phyloP scores from a whole-genome alignment of 2,888 invertebrate species.

The Temnothorax unifasciatus region DNA sequence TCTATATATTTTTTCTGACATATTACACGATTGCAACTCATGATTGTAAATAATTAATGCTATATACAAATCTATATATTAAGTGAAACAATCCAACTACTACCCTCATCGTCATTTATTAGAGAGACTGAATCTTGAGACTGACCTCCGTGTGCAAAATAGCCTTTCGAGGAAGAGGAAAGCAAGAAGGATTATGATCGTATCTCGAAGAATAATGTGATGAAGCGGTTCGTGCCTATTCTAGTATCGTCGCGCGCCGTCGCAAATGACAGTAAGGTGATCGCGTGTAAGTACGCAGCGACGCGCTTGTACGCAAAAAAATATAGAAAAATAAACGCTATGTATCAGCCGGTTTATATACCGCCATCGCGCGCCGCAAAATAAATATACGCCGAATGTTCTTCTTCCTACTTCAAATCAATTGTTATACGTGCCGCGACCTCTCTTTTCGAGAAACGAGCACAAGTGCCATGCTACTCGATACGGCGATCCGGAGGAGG shows the following conservation, averaged over 20 bases:
- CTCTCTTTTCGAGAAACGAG: background rate
- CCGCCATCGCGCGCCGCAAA: background rate
- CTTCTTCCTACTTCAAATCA: background rate
- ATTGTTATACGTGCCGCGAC: background rate
- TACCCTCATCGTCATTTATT: no score
- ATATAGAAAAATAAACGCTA: background rate
- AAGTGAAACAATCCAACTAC: no score
- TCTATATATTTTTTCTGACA: no score
- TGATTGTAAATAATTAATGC: no score
- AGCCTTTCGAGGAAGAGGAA: background rate
- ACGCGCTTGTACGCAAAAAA: background rate
- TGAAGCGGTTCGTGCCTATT: background rate
- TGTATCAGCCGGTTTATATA: background rate
- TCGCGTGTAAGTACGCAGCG: background rate
- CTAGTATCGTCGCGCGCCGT: no score
- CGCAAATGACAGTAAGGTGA: background rate
- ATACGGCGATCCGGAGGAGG: conserved; percentile 67
- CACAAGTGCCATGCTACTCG: background rate
- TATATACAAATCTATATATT: no score
- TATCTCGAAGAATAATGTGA: background rate
- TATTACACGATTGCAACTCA: no score
- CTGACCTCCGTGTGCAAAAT: background rate
- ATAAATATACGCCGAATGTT: background rate
- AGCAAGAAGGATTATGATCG: background rate
- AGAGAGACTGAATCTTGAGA: background rate